These are phyloP conservation scores for Archivesica marissinica DNA, from an alignment of 1,140 invertebrate genomes.

Conservation along the genomic window DNA sequence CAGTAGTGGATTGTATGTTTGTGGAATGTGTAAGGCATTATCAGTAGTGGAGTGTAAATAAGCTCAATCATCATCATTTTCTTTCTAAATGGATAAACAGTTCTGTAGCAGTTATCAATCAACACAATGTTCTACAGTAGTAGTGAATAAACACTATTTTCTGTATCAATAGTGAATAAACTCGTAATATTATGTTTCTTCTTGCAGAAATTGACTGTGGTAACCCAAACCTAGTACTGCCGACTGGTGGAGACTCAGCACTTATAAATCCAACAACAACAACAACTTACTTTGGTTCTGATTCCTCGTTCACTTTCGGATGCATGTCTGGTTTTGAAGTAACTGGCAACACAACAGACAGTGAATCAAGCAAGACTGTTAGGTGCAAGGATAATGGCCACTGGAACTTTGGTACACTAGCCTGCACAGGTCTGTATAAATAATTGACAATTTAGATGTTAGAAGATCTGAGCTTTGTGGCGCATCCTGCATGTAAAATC, in stretches of 20 bases:
- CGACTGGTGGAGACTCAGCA: background rate
- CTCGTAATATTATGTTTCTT: background rate
- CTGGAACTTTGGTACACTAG: slow-evolving; percentile 30
- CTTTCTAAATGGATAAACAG: no score
- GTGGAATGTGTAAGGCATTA: no score
- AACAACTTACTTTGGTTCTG: background rate
- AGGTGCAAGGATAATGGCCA: slow-evolving; percentile 34
- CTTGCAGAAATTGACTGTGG: slow-evolving; percentile 52
- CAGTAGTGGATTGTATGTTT: no score
- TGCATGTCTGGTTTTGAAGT: slow-evolving; percentile 18
- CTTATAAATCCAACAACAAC: background rate
- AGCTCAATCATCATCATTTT: no score
- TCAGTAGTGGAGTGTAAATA: no score
- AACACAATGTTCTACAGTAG: background rate
- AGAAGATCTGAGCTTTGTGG: no score
- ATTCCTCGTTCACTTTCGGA: slow-evolving; percentile 2
- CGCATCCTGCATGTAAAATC: no score
- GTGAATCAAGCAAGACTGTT: background rate
- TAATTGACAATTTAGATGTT: no score
- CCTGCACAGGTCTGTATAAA: slow-evolving; percentile 35
- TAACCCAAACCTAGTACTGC: background rate
- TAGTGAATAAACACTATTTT: background rate
- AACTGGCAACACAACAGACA: background rate
- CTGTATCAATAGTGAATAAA: background rate
- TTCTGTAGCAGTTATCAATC: background rate